A percentile compares a stretch with the other conserved stretches of the same genome.
These are phyloP conservation scores for Proterorhinus semilunaris DNA, from an alignment of 2,113 vertebrate species.

Conservation along the genomic window DNA sequence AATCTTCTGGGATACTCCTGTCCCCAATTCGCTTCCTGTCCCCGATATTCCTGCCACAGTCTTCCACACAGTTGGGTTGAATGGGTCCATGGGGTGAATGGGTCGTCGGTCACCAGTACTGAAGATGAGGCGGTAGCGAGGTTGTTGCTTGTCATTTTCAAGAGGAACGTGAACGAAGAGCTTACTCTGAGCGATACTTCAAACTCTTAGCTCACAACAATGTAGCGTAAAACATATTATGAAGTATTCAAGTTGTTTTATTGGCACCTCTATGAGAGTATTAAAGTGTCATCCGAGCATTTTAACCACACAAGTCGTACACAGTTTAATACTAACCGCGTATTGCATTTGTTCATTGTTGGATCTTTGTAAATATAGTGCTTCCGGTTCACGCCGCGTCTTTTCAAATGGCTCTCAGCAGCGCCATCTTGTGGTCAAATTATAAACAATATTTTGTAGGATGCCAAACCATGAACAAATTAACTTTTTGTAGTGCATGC, in stretches of 20 bases:
- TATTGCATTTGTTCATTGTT: neutral
- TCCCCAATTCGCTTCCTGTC: too few species aligned
- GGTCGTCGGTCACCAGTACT: conserved; percentile 3
- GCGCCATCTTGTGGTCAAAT: neutral
- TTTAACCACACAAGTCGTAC: neutral
- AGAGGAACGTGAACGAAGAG: neutral
- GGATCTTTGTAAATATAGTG: neutral
- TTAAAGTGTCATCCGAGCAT: neutral
- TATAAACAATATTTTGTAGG: neutral
- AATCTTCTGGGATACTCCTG: too few species aligned
- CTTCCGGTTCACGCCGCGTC: neutral
- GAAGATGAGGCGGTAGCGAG: neutral
- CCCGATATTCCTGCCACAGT: too few species aligned
- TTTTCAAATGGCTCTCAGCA: neutral
- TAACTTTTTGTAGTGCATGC: too few species aligned
- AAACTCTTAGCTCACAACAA: too few species aligned
- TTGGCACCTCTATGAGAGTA: neutral
- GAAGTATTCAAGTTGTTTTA: neutral
- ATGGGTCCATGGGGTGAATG: too few species aligned
- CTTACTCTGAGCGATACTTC: neutral
- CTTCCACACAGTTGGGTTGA: too few species aligned
- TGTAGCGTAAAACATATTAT: neutral
- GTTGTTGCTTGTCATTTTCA: neutral
- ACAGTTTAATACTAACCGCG: neutral
- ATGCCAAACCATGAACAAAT: too few species aligned